phyloP scores from a whole-genome alignment of 2,888 invertebrate genomes.

The Phytoseiulus persimilis region DNA sequence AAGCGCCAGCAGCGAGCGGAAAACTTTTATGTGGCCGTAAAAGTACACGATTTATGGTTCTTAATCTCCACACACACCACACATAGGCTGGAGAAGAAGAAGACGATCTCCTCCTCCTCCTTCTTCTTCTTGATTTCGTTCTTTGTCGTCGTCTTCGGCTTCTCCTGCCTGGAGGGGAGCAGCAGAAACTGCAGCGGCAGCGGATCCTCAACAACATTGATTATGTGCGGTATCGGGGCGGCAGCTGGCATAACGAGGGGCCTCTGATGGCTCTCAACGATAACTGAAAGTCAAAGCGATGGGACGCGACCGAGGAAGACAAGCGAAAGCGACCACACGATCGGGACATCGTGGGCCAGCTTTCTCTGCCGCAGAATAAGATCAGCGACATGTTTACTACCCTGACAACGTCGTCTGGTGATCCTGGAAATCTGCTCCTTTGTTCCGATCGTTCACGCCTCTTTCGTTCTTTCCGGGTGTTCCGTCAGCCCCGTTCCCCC shows the following conservation, averaged over 20 bases:
- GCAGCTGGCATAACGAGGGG: slow-evolving; percentile 5
- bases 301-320: not conserved
- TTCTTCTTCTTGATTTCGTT: not conserved
- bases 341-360: not conserved
- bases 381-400: not conserved
- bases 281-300: not conserved
- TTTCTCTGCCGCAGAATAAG: not conserved
- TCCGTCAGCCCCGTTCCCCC: no score
- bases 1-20: slow-evolving; percentile 5
- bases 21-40: slow-evolving; percentile 5
- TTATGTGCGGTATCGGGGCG: slow-evolving; percentile 5
- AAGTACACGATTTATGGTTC: slow-evolving; percentile 5
- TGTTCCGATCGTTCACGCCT: not conserved
- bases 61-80: not conserved
- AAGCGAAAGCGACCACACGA: not conserved
- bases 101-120: not conserved
- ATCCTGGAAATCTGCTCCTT: not conserved
- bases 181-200: not conserved
- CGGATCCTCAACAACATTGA: not conserved
- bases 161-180: not conserved
- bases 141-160: not conserved
- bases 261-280: not conserved
- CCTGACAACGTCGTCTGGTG: not conserved
- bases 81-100: not conserved
- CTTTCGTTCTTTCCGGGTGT: no score